Percentiles rank a stretch among this genome's conserved stretches.
Evolutionary conservation across 2,113 vertebrate species (phyloP).

Genomic region (Aplodontia rufa): DNA sequence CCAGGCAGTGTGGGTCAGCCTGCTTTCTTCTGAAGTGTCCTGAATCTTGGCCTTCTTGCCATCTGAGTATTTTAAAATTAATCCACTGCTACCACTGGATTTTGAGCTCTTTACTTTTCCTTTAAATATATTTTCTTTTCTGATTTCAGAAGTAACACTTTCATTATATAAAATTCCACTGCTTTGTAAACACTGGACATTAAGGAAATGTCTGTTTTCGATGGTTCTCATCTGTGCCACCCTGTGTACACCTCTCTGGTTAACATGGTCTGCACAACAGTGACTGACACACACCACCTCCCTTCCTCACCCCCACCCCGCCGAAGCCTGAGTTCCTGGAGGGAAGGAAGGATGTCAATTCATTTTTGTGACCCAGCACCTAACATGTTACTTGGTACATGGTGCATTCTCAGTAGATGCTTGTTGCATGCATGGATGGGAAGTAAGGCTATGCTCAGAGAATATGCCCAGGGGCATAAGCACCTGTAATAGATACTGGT

Average conservation of each 20-base stretch:
- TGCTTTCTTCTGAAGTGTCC: neutral
- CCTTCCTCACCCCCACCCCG: neutral
- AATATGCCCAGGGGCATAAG: neutral
- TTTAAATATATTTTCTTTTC: neutral
- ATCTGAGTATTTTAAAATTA: neutral
- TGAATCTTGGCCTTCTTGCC: neutral
- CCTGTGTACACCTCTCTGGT: neutral
- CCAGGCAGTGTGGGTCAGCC: neutral
- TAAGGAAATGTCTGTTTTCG: neutral
- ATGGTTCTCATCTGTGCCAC: neutral
- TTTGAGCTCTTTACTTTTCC: neutral
- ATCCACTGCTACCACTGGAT: neutral
- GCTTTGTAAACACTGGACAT: too few species aligned
- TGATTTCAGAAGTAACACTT: neutral
- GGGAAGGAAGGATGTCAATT: neutral
- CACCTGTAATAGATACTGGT: neutral
- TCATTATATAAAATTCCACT: too few species aligned
- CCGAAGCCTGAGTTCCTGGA: neutral
- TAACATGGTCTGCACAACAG: rapidly evolving
- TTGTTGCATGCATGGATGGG: neutral
- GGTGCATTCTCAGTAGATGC: neutral
- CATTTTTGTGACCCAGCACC: neutral
- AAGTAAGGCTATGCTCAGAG: neutral
- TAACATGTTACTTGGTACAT: neutral
- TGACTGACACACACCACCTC: rapidly evolving